Evolutionary conservation across 2,113 vertebrate genomes (phyloP).

Genomic region (Cepphus grylle): DNA sequence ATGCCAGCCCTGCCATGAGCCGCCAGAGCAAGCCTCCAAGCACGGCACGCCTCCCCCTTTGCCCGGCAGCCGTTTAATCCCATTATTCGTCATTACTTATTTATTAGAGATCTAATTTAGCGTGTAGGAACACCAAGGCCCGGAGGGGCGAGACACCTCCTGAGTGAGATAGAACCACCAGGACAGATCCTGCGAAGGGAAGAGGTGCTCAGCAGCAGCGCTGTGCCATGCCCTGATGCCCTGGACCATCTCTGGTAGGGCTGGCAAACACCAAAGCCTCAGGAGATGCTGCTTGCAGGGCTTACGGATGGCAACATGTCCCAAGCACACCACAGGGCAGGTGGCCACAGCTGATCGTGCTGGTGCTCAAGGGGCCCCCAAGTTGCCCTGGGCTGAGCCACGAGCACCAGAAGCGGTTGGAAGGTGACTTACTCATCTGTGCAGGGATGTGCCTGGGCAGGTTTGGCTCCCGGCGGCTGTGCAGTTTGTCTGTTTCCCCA

Average conservation of each 20-base stretch:
- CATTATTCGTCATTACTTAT: background rate
- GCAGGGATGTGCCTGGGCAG: background rate
- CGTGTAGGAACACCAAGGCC: background rate
- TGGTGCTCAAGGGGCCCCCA: accelerated
- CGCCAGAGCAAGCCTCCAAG: accelerated
- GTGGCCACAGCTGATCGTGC: background rate
- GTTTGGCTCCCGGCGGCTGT: background rate
- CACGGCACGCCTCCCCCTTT: background rate
- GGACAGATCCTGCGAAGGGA: background rate
- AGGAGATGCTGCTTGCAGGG: background rate
- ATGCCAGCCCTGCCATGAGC: accelerated
- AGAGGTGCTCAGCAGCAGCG: background rate
- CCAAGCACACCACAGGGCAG: background rate
- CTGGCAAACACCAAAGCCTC: background rate
- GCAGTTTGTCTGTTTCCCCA: background rate
- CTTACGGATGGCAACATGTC: background rate
- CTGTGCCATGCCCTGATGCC: background rate
- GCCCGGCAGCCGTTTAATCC: background rate
- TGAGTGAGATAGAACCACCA: background rate
- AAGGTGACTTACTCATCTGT: background rate
- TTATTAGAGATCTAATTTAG: background rate
- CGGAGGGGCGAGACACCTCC: background rate
- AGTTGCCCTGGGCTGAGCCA: accelerated
- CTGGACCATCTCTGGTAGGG: background rate
- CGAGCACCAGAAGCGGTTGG: background rate